phyloP scores from a whole-genome alignment of 2,113 vertebrate genomes.

The Oncorhynchus clarkii region DNA sequence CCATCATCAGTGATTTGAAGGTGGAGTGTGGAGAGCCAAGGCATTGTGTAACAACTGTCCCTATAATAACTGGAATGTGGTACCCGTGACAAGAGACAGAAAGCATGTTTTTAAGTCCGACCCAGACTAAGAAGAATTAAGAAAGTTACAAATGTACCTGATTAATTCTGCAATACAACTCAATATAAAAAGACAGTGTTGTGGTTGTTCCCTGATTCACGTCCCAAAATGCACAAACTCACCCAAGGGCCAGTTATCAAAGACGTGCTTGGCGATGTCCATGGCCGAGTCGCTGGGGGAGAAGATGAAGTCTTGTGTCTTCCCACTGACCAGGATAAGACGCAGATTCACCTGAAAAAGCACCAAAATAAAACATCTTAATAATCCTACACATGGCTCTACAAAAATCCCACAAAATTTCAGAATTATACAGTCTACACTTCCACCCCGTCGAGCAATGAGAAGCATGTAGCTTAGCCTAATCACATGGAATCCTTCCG shows the following conservation, averaged over 20 bases:
- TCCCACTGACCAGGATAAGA: conserved; percentile 81
- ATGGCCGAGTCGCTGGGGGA: conserved; percentile 79
- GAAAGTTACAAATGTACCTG: background rate
- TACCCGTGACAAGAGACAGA: background rate
- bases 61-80: background rate
- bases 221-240: conserved; percentile 19
- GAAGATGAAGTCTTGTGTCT: conserved; percentile 81
- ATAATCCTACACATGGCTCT: background rate
- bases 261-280: conserved; percentile 79
- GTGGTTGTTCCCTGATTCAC: background rate
- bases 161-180: background rate
- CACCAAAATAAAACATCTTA: conserved; percentile 18
- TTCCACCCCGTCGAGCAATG: background rate
- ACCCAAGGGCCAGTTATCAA: conserved; percentile 81
- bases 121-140: background rate
- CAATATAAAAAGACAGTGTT: background rate
- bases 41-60: too few relatives aligned
- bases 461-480: conserved; percentile 7
- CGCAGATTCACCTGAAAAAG: conserved; percentile 74
- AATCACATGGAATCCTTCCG: conserved; percentile 36
- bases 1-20: too few relatives aligned
- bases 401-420: background rate
- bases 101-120: background rate
- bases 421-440: background rate
- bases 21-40: too few relatives aligned